Evolutionary conservation across 1,140 invertebrate species (phyloP).

Genomic region (Sesamia nonagrioides): DNA sequence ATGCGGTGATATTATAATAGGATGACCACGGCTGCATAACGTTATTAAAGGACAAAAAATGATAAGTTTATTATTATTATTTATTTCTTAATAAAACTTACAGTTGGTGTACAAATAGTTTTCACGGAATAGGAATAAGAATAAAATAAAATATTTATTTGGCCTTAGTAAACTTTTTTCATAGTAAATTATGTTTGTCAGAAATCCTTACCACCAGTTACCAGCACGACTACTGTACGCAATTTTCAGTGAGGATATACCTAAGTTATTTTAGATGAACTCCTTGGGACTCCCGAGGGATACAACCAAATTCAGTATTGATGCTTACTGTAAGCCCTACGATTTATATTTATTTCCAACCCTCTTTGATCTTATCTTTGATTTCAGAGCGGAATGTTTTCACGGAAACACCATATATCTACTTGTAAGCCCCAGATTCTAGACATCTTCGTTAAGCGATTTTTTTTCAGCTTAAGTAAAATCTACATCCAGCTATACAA

Average conservation of each 20-base stretch:
- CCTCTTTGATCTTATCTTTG: constrained; percentile 6
- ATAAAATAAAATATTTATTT: too few species aligned
- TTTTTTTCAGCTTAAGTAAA: too few species aligned
- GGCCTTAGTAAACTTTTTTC: too few species aligned
- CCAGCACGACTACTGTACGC: too few species aligned
- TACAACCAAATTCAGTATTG: neutral
- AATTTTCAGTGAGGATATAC: neutral
- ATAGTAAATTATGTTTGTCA: too few species aligned
- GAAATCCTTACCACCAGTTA: too few species aligned
- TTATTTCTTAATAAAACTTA: too few species aligned
- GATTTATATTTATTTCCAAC: constrained; percentile 5
- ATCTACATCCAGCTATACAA: too few species aligned
- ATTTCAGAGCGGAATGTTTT: neutral
- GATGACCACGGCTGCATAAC: neutral
- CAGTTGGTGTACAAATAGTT: too few species aligned
- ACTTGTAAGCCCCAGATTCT: neutral
- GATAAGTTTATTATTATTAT: neutral
- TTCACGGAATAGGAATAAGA: too few species aligned
- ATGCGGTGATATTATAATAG: constrained; percentile 19
- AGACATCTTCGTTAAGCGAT: neutral
- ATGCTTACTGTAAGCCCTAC: neutral
- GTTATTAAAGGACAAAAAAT: neutral
- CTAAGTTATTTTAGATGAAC: neutral
- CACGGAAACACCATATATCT: neutral
- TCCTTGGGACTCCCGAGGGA: neutral